Percentiles rank a stretch among this genome's conserved stretches.
phyloP scores from a whole-genome alignment of 2,113 vertebrate genomes.

The Ciconia maguari region DNA sequence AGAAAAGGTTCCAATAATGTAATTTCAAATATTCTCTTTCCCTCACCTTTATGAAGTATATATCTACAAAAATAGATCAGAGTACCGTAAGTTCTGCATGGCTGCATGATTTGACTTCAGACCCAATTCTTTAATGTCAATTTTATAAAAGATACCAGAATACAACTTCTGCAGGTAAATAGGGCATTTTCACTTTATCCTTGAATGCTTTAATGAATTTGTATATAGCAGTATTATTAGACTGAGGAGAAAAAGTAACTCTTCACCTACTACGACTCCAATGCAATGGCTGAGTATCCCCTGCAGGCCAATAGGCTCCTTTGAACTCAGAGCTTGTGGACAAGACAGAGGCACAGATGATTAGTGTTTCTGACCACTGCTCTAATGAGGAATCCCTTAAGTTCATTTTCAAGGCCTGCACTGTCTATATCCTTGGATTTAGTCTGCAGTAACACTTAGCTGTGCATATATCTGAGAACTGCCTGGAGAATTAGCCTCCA shows the following conservation, averaged over 20 bases:
- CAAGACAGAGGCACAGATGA: background rate
- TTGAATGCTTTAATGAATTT: background rate
- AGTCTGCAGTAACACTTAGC: background rate
- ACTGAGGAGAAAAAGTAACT: background rate
- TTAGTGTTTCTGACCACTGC: background rate
- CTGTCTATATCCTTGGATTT: background rate
- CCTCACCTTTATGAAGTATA: background rate
- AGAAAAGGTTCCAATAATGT: background rate
- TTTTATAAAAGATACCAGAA: background rate
- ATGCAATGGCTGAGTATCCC: background rate
- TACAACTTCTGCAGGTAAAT: background rate
- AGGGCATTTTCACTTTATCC: background rate
- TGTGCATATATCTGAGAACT: background rate
- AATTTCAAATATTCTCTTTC: background rate
- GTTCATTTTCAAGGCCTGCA: background rate
- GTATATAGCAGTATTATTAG: background rate
- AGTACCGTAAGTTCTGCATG: background rate
- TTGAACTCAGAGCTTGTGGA: background rate
- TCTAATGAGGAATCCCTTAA: background rate
- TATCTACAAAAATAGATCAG: background rate
- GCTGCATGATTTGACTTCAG: background rate
- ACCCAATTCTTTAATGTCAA: accelerated
- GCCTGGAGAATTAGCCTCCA: background rate
- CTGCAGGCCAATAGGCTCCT: background rate
- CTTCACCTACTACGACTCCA: background rate